A percentile compares a stretch with the other conserved stretches of the same genome.
Evolutionary conservation across 1,140 invertebrate species (phyloP).

Genomic region (Antheraea pernyi): DNA sequence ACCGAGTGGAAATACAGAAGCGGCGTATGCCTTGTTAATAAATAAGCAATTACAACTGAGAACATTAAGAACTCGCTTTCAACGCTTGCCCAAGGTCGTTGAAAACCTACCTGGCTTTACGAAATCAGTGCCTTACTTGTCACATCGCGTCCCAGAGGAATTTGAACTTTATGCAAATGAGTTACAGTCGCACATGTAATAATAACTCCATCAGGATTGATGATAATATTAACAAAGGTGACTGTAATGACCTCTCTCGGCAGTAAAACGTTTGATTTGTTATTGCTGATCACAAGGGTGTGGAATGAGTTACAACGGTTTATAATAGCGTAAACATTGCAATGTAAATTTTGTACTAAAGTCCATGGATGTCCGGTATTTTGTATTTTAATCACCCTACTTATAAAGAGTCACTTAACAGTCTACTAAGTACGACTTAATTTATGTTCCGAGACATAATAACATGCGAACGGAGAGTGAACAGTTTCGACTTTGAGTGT

Average conservation of each 20-base stretch:
- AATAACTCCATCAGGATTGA: neutral
- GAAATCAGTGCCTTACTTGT: slow-evolving; percentile 22
- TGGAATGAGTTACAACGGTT: slow-evolving; percentile 13
- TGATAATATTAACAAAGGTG: slow-evolving; percentile 20
- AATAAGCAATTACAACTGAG: slow-evolving; percentile 23
- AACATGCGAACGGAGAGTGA: too few species aligned
- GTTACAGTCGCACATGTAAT: neutral
- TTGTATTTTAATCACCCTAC: neutral
- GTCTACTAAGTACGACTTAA: neutral
- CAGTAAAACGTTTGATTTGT: slow-evolving; percentile 22
- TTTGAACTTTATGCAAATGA: slow-evolving; percentile 19
- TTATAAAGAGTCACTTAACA: neutral
- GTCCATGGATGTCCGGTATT: neutral
- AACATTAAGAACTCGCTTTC: slow-evolving; percentile 20
- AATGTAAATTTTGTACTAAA: neutral
- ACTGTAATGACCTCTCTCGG: slow-evolving; percentile 25
- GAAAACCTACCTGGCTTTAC: slow-evolving; percentile 33
- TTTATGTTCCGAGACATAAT: too few species aligned
- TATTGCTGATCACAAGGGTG: neutral
- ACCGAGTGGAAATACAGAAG: slow-evolving; percentile 12
- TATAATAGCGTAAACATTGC: neutral
- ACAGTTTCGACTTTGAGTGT: too few species aligned
- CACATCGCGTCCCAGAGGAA: neutral
- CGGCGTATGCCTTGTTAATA: slow-evolving; percentile 15
- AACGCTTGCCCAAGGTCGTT: slow-evolving; percentile 26